Evolutionary conservation across 2,113 vertebrate species (phyloP).

Genomic region (Danio rerio): DNA sequence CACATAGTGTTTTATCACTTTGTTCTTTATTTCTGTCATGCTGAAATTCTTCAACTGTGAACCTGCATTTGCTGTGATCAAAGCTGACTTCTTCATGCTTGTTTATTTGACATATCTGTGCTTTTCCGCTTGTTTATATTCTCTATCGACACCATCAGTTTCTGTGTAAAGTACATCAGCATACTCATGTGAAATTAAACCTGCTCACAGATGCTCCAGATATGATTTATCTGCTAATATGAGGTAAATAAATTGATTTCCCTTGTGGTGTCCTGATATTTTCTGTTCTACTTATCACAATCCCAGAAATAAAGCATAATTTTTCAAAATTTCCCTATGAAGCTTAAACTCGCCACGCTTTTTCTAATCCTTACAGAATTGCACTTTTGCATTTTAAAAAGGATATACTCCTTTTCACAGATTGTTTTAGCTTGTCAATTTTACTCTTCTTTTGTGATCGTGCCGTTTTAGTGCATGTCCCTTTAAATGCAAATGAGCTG

Average conservation of each 20-base stretch:
- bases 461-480: too few relatives aligned
- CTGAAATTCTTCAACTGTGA: conserved; percentile 3
- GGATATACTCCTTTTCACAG: too few relatives aligned
- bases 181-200: not conserved
- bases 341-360: too few relatives aligned
- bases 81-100: conserved; percentile 27
- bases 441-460: too few relatives aligned
- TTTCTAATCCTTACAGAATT: too few relatives aligned
- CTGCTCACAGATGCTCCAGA: not conserved
- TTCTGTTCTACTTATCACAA: not conserved
- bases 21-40: conserved; percentile 14
- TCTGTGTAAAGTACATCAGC: not conserved
- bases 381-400: too few relatives aligned
- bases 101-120: conserved; percentile 20
- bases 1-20: conserved; percentile 8
- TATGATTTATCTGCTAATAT: not conserved
- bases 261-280: not conserved
- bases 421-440: too few relatives aligned
- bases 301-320: too few relatives aligned
- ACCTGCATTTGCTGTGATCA: conserved; percentile 24
- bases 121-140: not conserved
- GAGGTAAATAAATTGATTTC: not conserved
- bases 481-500: too few relatives aligned
- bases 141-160: conserved; percentile 25
- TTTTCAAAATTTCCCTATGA: too few relatives aligned